Conservation (phyloP, 2,797 vertebrate genomes). For the Sciaenops ocellatus region DNA sequence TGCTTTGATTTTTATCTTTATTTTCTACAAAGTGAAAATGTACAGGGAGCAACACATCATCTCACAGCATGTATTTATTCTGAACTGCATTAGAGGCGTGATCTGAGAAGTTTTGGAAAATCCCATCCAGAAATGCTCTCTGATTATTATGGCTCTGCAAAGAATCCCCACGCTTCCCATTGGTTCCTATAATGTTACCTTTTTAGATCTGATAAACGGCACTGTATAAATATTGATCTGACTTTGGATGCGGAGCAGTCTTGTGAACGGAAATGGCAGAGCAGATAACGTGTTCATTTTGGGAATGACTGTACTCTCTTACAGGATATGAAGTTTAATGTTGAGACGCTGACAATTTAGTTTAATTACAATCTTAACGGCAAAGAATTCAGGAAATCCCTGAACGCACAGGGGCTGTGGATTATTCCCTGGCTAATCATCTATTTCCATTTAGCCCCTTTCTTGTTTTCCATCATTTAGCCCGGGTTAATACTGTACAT, state of each 20-base stretch:
- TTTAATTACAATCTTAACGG: constrained; percentile 60
- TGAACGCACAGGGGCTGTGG: constrained; percentile 45
- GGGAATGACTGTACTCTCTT: constrained; percentile 49
- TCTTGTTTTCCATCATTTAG: constrained; percentile 28
- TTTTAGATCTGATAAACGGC: constrained; percentile 60
- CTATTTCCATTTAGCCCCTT: not conserved
- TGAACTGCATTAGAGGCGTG: not conserved
- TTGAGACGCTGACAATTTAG: constrained; percentile 65
- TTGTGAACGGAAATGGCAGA: constrained; percentile 66
- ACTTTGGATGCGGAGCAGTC: constrained; percentile 45
- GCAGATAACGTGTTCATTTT: constrained; percentile 69
- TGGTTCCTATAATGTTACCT: constrained; percentile 58
- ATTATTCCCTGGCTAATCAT: constrained; percentile 35
- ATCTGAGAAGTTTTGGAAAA: constrained; percentile 21
- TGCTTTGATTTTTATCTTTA: not conserved
- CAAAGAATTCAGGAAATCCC: constrained; percentile 65
- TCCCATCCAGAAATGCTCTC: constrained; percentile 29
- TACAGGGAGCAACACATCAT: not conserved
- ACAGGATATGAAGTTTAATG: constrained; percentile 54
- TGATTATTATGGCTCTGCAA: constrained; percentile 41
- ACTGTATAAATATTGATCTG: constrained; percentile 65
- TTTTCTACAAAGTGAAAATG: not conserved
- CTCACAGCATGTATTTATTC: not conserved
- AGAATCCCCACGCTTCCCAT: constrained; percentile 33
- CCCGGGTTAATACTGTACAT: not conserved